Evolutionary conservation across 2,888 invertebrate species (phyloP).

Genomic region (Herminia tarsipennalis): DNA sequence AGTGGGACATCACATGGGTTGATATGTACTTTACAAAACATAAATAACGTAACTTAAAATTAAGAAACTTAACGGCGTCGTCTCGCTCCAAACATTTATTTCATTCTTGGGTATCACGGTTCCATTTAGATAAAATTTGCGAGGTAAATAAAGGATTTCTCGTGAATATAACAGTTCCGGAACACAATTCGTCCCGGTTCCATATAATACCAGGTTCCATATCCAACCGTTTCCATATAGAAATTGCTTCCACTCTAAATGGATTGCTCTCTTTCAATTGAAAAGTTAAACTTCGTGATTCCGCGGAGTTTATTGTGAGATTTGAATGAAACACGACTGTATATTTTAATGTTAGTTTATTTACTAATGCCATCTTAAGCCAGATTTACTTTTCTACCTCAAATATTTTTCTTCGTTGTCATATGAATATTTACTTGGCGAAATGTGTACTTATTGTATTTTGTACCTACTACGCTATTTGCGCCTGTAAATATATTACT

Average conservation of each 20-base stretch:
- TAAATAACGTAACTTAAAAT: too few species aligned
- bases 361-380: not conserved
- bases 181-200: conserved; percentile 27
- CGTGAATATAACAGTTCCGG: conserved; percentile 26
- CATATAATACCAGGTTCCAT: conserved; percentile 18
- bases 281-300: conserved; percentile 31
- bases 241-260: conserved; percentile 42
- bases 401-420: too few species aligned
- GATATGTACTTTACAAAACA: too few species aligned
- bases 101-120: not conserved
- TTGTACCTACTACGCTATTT: too few species aligned
- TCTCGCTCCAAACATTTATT: too few species aligned
- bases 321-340: conserved; percentile 16
- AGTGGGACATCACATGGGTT: too few species aligned
- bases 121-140: conserved; percentile 5
- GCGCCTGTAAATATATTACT: too few species aligned
- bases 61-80: too few species aligned
- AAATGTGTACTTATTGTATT: too few species aligned
- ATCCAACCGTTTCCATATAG: conserved; percentile 31
- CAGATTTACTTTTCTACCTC: not conserved
- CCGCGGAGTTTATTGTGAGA: conserved; percentile 21
- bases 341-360: conserved; percentile 2
- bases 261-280: conserved; percentile 41
- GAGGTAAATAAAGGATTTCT: conserved; percentile 10
- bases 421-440: too few species aligned